These are phyloP conservation scores for Pterocles burchelli DNA, from an alignment of 2,113 vertebrate genomes.

Conservation along the genomic window DNA sequence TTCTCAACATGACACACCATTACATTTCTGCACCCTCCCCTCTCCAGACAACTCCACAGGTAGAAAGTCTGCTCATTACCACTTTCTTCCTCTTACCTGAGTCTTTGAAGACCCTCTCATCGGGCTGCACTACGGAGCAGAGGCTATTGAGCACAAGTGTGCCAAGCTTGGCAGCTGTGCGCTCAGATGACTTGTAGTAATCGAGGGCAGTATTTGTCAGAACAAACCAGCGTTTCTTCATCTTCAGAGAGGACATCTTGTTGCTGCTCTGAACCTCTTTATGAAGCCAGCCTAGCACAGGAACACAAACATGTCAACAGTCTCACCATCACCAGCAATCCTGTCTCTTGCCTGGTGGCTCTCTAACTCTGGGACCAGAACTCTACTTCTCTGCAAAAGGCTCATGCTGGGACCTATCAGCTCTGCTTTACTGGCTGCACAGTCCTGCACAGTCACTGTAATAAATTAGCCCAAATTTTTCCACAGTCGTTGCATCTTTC, in stretches of 20 bases:
- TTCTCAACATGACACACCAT: not conserved
- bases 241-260: constrained; percentile 88
- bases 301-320: not conserved
- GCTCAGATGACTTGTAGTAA: constrained; percentile 90
- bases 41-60: not conserved
- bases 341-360: not conserved
- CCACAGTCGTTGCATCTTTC: not conserved
- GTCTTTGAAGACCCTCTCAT: constrained; percentile 88
- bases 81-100: constrained; percentile 76
- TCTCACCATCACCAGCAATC: not conserved
- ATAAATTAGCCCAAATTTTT: not conserved
- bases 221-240: constrained; percentile 94
- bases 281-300: constrained; percentile 86
- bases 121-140: constrained; percentile 87
- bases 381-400: not conserved
- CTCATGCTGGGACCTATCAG: not conserved
- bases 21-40: not conserved
- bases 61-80: not conserved
- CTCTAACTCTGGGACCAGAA: not conserved
- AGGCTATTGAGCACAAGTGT: constrained; percentile 91
- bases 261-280: constrained; percentile 89
- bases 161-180: constrained; percentile 88
- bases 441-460: not conserved
- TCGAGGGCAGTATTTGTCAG: constrained; percentile 89
- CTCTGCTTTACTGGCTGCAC: not conserved